These are phyloP conservation scores for Leucoptera coffeella DNA, from an alignment of 2,888 invertebrate genomes.

Conservation along the genomic window DNA sequence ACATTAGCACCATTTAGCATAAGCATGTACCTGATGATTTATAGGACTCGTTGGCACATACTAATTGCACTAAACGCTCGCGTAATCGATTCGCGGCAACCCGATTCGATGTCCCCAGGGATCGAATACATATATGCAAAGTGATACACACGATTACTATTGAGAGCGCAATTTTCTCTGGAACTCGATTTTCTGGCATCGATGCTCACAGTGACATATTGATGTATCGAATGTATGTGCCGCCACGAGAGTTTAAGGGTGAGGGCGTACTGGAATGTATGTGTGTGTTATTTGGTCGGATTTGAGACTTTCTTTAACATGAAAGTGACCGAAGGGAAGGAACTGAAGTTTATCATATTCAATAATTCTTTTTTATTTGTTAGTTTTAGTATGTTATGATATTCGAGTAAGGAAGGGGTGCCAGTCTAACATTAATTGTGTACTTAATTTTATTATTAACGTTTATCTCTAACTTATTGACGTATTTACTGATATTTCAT, in stretches of 20 bases:
- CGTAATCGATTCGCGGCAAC: constrained; percentile 27
- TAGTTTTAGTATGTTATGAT: too few relatives aligned
- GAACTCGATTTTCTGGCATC: constrained; percentile 23
- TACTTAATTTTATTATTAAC: too few relatives aligned
- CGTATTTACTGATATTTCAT: too few relatives aligned
- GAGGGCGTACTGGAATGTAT: not conserved
- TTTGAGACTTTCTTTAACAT: too few relatives aligned
- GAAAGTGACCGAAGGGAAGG: too few relatives aligned
- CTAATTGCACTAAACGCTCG: constrained; percentile 13
- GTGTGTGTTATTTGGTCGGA: not conserved
- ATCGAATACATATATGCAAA: constrained; percentile 35
- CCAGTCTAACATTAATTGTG: too few relatives aligned
- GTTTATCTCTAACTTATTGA: too few relatives aligned
- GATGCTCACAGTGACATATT: constrained; percentile 32
- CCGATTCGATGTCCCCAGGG: constrained; percentile 28
- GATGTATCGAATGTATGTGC: constrained; percentile 8
- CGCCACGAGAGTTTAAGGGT: constrained; percentile 1
- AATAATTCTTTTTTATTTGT: too few relatives aligned
- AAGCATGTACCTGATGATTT: constrained; percentile 3
- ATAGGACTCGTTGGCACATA: constrained; percentile 4
- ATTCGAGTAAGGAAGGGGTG: too few relatives aligned
- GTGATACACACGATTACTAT: constrained; percentile 19
- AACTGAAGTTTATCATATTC: too few relatives aligned
- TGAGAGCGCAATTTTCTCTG: constrained; percentile 30
- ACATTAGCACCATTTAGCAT: constrained; percentile 4